phyloP scores from a whole-genome alignment of 2,113 vertebrate genomes.

The Empidonax traillii region DNA sequence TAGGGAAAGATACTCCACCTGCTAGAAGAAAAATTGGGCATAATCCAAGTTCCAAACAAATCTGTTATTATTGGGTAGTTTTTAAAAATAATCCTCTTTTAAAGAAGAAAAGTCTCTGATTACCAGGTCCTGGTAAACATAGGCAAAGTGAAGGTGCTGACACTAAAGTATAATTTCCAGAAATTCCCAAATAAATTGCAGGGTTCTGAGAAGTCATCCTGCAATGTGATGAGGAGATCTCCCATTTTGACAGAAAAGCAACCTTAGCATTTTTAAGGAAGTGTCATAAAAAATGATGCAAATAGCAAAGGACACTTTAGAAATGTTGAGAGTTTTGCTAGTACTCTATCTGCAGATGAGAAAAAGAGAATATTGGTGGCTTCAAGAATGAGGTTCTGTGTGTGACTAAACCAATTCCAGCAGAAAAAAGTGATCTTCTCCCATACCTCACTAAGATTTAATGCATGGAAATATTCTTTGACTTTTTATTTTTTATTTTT shows the following conservation, averaged over 20 bases:
- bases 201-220: background rate
- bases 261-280: background rate
- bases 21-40: background rate
- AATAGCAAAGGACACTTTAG: background rate
- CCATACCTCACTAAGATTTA: background rate
- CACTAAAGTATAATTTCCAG: background rate
- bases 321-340: background rate
- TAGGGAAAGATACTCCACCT: background rate
- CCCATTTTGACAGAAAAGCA: background rate
- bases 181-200: background rate
- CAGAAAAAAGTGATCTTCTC: background rate
- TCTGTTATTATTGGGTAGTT: background rate
- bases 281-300: background rate
- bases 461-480: background rate
- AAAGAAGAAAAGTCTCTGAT: background rate
- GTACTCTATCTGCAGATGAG: background rate
- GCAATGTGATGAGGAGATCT: background rate
- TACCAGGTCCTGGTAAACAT: background rate
- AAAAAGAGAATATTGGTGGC: background rate
- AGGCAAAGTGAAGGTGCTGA: background rate
- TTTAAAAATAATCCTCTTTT: background rate
- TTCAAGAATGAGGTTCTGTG: background rate
- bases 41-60: background rate
- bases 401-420: background rate
- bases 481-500: background rate